Evolutionary conservation across 2,888 invertebrate genomes (phyloP).

Genomic region (Fragum fragum): DNA sequence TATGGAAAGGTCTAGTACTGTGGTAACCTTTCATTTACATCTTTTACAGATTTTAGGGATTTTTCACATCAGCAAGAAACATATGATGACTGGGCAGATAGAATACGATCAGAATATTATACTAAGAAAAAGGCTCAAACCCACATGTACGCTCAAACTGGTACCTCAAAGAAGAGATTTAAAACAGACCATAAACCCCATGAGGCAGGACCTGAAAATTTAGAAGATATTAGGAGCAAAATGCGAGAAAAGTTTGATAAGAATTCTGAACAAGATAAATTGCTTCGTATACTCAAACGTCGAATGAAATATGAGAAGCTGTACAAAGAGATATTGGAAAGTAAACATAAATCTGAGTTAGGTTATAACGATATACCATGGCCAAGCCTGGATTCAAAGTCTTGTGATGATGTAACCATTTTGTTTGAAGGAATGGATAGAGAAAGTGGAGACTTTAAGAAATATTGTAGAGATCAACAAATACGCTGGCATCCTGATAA

Average conservation of each 20-base stretch:
- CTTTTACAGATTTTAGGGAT: constrained; percentile 65
- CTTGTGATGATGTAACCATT: constrained; percentile 66
- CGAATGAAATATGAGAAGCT: constrained; percentile 74
- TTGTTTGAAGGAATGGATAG: constrained; percentile 77
- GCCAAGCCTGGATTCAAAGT: constrained; percentile 71
- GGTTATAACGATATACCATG: constrained; percentile 80
- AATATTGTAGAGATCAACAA: constrained; percentile 79
- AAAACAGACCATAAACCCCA: constrained; percentile 45
- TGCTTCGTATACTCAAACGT: constrained; percentile 54
- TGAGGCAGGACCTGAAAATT: constrained; percentile 47
- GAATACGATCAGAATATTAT: constrained; percentile 71
- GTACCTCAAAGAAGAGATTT: constrained; percentile 20
- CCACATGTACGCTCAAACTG: background rate
- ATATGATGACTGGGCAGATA: constrained; percentile 78
- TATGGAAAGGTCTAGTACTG: no score
- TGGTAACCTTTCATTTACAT: no score
- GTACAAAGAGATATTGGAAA: constrained; percentile 62
- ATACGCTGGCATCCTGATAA: constrained; percentile 85
- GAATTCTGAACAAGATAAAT: constrained; percentile 56
- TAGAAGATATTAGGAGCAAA: constrained; percentile 68
- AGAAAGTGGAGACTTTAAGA: constrained; percentile 65
- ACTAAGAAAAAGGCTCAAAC: constrained; percentile 54
- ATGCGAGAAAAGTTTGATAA: constrained; percentile 73
- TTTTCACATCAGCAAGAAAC: constrained; percentile 68
- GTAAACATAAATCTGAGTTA: constrained; percentile 52